These are phyloP conservation scores for Drosophila buzzatii DNA, from an alignment of 2,888 invertebrate genomes.

Conservation along the genomic window DNA sequence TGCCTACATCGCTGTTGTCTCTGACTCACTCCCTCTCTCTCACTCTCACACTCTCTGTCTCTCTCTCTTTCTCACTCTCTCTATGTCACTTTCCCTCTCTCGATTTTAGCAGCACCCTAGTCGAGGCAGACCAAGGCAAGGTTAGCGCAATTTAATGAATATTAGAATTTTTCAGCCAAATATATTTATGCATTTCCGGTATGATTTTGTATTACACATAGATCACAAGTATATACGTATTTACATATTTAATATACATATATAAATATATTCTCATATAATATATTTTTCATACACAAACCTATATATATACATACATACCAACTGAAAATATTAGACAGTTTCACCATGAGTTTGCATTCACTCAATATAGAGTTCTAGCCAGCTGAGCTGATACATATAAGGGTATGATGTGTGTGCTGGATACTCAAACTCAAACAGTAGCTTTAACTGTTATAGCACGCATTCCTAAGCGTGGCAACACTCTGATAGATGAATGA, in stretches of 20 bases:
- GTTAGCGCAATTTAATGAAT: slow-evolving; percentile 60
- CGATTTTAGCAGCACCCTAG: not conserved
- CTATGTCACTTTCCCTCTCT: not conserved
- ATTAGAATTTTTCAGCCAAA: slow-evolving; percentile 56
- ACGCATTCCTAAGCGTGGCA: not conserved
- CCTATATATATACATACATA: not conserved
- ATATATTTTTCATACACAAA: no score
- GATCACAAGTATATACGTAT: not conserved
- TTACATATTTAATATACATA: not conserved
- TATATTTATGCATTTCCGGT: slow-evolving; percentile 62
- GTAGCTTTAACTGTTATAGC: not conserved
- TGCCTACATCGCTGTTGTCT: slow-evolving; percentile 32
- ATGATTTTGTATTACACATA: slow-evolving; percentile 29
- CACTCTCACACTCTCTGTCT: not conserved
- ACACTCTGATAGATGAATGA: not conserved
- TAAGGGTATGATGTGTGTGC: not conserved
- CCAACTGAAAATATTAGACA: not conserved
- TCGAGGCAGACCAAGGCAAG: slow-evolving; percentile 44
- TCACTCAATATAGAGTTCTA: not conserved
- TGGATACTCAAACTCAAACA: not conserved
- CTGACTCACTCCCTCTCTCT: not conserved
- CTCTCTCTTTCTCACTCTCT: no score
- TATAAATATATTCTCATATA: no score
- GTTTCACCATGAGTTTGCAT: not conserved
- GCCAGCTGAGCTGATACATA: not conserved